These are phyloP conservation scores for Nowickia ferox DNA, from an alignment of 2,888 invertebrate species.

Conservation along the genomic window DNA sequence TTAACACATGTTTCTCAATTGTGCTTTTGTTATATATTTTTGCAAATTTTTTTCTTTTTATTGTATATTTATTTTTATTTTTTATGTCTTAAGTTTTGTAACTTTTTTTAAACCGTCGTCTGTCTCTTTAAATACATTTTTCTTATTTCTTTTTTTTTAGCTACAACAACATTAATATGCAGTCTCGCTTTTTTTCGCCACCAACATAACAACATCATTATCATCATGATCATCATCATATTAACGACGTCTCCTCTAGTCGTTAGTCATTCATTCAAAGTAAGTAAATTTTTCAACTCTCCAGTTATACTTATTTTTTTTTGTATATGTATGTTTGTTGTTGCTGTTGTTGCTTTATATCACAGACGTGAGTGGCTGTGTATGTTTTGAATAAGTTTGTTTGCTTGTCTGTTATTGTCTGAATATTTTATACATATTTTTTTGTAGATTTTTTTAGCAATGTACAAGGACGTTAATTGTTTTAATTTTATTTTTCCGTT, in stretches of 20 bases:
- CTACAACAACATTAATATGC: slow-evolving; percentile 28
- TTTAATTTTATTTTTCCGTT: slow-evolving; percentile 69
- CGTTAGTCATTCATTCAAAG: slow-evolving; percentile 64
- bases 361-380: slow-evolving; percentile 19
- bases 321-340: slow-evolving; percentile 35
- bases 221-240: slow-evolving; percentile 46
- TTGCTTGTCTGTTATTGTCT: slow-evolving; percentile 59
- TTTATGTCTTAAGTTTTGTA: slow-evolving; percentile 56
- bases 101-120: slow-evolving; percentile 8
- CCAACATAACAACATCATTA: slow-evolving; percentile 48
- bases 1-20: slow-evolving; percentile 63
- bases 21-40: slow-evolving; percentile 47
- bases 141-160: slow-evolving; percentile 45
- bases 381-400: slow-evolving; percentile 47
- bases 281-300: slow-evolving; percentile 34
- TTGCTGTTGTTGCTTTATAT: background rate
- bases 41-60: slow-evolving; percentile 33
- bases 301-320: slow-evolving; percentile 9
- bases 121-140: slow-evolving; percentile 34
- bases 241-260: slow-evolving; percentile 55
- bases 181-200: slow-evolving; percentile 6
- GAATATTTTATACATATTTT: slow-evolving; percentile 56
- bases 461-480: slow-evolving; percentile 69
- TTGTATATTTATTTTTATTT: slow-evolving; percentile 25
- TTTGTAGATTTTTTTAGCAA: slow-evolving; percentile 59